phyloP scores from a whole-genome alignment of 2,797 vertebrate species.

The Paedocypris micromegethes region DNA sequence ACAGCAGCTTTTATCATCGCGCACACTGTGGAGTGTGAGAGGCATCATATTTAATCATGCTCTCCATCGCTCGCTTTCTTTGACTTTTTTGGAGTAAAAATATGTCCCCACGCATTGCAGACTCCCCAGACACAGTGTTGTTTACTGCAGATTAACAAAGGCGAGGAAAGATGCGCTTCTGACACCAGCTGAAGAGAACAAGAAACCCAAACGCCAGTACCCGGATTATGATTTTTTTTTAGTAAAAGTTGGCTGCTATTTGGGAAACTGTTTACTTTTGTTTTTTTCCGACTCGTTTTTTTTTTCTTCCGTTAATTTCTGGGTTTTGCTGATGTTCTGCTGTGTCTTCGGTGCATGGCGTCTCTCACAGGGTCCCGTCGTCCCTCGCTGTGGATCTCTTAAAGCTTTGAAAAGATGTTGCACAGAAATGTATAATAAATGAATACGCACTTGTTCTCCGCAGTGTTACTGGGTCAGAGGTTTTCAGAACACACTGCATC shows the following conservation, averaged over 20 bases:
- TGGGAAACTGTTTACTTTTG: conserved; percentile 46
- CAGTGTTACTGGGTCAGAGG: conserved; percentile 3
- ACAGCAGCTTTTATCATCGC: conserved; percentile 68
- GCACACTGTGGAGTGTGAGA: conserved; percentile 60
- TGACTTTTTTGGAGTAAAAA: conserved; percentile 59
- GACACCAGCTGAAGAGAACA: conserved; percentile 67
- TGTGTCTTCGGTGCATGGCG: too few species aligned
- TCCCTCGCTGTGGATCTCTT: too few species aligned
- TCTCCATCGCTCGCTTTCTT: conserved; percentile 30
- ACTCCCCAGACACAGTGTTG: conserved; percentile 73
- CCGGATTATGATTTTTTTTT: conserved; percentile 52
- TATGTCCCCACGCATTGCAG: conserved; percentile 62
- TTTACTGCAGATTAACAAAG: conserved; percentile 80
- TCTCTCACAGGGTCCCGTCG: too few species aligned
- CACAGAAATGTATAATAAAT: conserved; percentile 32
- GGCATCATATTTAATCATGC: conserved; percentile 71
- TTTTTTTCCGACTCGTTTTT: conserved; percentile 16
- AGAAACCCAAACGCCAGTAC: conserved; percentile 60
- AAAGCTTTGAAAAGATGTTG: conserved; percentile 16
- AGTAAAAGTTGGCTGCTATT: conserved; percentile 48
- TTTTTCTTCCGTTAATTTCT: conserved; percentile 14
- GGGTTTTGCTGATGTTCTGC: conserved; percentile 20
- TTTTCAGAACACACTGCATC: conserved; percentile 7
- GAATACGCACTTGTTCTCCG: conserved; percentile 1
- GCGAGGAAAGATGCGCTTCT: conserved; percentile 66